Base-by-base conservation (phyloP, 2,888 invertebrate genomes). In the Mayetiola destructor region DNA sequence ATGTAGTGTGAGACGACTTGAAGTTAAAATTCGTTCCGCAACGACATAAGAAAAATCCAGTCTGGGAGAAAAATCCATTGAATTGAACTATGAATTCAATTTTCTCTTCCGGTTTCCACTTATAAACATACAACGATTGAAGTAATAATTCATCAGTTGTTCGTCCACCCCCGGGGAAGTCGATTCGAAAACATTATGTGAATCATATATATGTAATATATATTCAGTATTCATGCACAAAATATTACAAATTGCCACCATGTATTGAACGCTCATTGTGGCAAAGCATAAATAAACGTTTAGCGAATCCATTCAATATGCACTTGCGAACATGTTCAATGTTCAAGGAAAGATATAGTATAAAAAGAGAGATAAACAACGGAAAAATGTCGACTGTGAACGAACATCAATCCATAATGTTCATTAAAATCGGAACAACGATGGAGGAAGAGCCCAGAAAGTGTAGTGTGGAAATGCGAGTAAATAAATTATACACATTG, bases 221-320 rank as follows among this genome's bases (percentile, higher is more conserved):
- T n/a, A n/a, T n/a, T n/a, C n/a, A n/a, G n/a, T 27, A 27, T 48
- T 48, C 48, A 48, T n/a, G n/a, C 48, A 48, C 48, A 48, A 48
- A 48, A 48, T 48, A 48, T 48, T 48, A 48, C 48, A 48, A 48
- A 48, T 48, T 48, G 48, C 48, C 48, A 48, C 23, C 27, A 48
- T 48, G 48, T 48, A 48, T 48, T 9, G 16, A 27, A 48, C 48
- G 48, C 48, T 27, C 48, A 8, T 27, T 3, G 27, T n/a, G n/a
- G n/a, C n/a, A n/a, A n/a, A 14, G 48, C 18, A 27, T n/a, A 12
- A 3, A 23, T 12, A 10, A 2, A 14, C 4, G 10, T 18, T 16
- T 39, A n/a, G 3, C 39, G 39, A 36, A 36, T n/a, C n/a, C n/a
- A n/a, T 12, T 42, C 23, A 21, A n/a, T 42, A 42, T 27, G 27